Evolutionary conservation across 2,113 vertebrate species (phyloP).

Genomic region (Ameiurus melas): DNA sequence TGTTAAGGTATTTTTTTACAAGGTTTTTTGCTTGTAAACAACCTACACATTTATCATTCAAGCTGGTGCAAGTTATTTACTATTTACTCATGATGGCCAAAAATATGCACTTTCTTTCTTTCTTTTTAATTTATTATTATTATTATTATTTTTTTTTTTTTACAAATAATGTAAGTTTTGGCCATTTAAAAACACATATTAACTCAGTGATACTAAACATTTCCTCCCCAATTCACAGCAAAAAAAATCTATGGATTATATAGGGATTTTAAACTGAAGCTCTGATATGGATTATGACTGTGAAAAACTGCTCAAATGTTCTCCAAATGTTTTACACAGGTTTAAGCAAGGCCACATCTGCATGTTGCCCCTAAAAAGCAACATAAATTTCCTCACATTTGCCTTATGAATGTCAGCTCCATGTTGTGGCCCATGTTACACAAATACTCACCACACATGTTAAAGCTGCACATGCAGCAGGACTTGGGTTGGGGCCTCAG

Average conservation of each 20-base stretch:
- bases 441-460: constrained; percentile 76
- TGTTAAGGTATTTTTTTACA: constrained; percentile 40
- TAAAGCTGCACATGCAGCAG: constrained; percentile 71
- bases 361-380: constrained; percentile 60
- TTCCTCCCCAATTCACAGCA: no score
- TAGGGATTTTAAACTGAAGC: not conserved
- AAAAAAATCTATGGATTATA: not conserved
- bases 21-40: constrained; percentile 29
- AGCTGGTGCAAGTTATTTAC: not conserved
- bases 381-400: constrained; percentile 71
- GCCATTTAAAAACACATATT: constrained; percentile 10
- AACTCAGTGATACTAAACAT: not conserved
- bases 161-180: not conserved
- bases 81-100: not conserved
- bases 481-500: constrained; percentile 63
- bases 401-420: constrained; percentile 74
- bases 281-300: constrained; percentile 22
- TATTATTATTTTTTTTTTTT: not conserved
- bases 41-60: not conserved
- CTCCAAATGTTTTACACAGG: not conserved
- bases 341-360: constrained; percentile 61
- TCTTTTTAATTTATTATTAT: no score
- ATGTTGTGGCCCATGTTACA: constrained; percentile 65
- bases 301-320: not conserved
- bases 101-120: not conserved